Evolutionary conservation across 2,113 vertebrate species (phyloP).

Genomic region (Pygoscelis antarcticus): DNA sequence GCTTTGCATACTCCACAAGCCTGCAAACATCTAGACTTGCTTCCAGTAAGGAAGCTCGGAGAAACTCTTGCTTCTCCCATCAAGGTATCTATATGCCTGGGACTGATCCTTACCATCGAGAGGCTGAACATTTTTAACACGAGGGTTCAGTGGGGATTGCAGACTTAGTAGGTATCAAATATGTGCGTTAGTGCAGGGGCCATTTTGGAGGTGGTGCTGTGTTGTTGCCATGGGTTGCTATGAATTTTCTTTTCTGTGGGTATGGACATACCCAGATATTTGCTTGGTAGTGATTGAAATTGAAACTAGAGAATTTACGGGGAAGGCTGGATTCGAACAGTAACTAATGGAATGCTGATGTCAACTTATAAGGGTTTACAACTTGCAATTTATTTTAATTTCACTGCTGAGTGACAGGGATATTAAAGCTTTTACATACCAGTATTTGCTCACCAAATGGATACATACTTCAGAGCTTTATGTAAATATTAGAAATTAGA

Average conservation of each 20-base stretch:
- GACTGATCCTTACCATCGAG: background rate
- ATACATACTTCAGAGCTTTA: background rate
- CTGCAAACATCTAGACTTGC: background rate
- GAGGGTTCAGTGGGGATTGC: background rate
- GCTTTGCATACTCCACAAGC: background rate
- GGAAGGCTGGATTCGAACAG: background rate
- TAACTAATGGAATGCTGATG: background rate
- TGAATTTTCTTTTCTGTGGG: background rate
- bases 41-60: background rate
- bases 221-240: background rate
- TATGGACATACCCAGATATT: background rate
- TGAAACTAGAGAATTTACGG: background rate
- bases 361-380: background rate
- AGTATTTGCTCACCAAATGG: background rate
- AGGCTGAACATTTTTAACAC: background rate
- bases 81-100: background rate
- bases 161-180: accelerated
- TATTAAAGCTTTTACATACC: background rate
- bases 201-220: background rate
- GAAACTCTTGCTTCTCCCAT: background rate
- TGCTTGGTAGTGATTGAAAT: background rate
- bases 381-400: background rate
- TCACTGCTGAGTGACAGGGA: background rate
- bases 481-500: background rate
- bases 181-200: background rate